Evolutionary conservation across 2,888 invertebrate species (phyloP).

Genomic region (Drosophila flavopinicola): DNA sequence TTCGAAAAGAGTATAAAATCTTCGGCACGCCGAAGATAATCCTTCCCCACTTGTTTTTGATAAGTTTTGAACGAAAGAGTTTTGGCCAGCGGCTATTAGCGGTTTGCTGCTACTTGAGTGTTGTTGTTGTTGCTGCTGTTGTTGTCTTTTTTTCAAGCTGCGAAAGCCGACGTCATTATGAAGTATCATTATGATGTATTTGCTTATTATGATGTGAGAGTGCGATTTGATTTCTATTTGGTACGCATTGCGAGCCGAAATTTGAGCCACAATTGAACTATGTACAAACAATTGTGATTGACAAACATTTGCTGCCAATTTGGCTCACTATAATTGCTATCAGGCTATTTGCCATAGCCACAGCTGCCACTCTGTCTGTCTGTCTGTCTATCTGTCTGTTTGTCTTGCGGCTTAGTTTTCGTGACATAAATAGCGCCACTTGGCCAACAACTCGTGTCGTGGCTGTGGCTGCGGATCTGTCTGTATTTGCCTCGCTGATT

Average conservation of each 20-base stretch:
- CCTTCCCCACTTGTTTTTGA: too few species aligned
- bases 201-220: constrained; percentile 35
- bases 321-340: constrained; percentile 46
- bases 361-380: neutral
- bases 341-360: constrained; percentile 26
- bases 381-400: neutral
- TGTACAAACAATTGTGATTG: constrained; percentile 28
- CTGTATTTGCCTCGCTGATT: constrained; percentile 38
- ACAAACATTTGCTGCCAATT: constrained; percentile 56
- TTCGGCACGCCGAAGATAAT: too few species aligned
- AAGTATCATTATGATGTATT: constrained; percentile 26
- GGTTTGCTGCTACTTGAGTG: constrained; percentile 51
- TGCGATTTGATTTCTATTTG: constrained; percentile 69
- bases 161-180: constrained; percentile 52
- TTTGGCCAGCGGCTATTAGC: constrained; percentile 68
- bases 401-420: constrained; percentile 22
- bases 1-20: too few species aligned
- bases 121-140: neutral
- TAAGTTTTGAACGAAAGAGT: too few species aligned
- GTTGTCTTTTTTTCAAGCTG: constrained; percentile 25
- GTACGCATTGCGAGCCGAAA: constrained; percentile 13
- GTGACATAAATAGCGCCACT: constrained; percentile 55
- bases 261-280: constrained; percentile 31
- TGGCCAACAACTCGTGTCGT: constrained; percentile 38
- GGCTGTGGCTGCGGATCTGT: neutral